Percentiles rank a stretch among this genome's conserved stretches.
Conservation (phyloP, 1,140 invertebrate genomes). For the Halyomorpha halys region DNA sequence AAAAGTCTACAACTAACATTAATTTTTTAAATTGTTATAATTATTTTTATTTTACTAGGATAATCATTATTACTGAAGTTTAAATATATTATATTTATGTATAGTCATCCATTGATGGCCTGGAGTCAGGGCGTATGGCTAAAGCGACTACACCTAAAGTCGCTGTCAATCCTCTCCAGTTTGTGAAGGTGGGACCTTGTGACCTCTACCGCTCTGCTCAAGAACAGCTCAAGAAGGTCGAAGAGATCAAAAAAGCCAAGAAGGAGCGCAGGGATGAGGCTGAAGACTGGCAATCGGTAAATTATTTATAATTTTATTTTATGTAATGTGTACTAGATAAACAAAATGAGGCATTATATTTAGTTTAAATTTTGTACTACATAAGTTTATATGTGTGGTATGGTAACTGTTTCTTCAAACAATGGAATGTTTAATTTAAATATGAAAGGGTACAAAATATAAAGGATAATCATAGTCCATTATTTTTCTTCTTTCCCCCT, state of each 20-base stretch:
- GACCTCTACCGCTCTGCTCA: constrained; percentile 71
- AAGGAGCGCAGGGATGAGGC: constrained; percentile 65
- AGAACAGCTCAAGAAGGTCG: constrained; percentile 72
- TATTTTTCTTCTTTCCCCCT: too few relatives aligned
- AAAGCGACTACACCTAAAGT: constrained; percentile 55
- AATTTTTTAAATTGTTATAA: neutral
- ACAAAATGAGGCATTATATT: too few relatives aligned
- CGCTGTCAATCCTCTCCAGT: constrained; percentile 75
- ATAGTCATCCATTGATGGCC: constrained; percentile 10
- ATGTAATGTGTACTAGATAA: too few relatives aligned
- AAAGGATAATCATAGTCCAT: too few relatives aligned
- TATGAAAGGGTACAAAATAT: too few relatives aligned
- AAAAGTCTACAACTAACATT: neutral
- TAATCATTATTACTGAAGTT: neutral
- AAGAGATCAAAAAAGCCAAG: constrained; percentile 70
- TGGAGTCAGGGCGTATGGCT: constrained; percentile 21
- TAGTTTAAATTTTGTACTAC: too few relatives aligned
- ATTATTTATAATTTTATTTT: too few relatives aligned
- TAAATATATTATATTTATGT: constrained; percentile 11
- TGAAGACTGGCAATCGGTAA: constrained; percentile 87
- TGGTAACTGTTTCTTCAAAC: too few relatives aligned
- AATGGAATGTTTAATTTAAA: too few relatives aligned
- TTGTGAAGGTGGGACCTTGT: constrained; percentile 76
- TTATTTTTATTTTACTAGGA: constrained; percentile 3
- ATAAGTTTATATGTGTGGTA: too few relatives aligned